phyloP scores from a whole-genome alignment of 2,888 invertebrate genomes.

The Drosophila bunnanda region DNA sequence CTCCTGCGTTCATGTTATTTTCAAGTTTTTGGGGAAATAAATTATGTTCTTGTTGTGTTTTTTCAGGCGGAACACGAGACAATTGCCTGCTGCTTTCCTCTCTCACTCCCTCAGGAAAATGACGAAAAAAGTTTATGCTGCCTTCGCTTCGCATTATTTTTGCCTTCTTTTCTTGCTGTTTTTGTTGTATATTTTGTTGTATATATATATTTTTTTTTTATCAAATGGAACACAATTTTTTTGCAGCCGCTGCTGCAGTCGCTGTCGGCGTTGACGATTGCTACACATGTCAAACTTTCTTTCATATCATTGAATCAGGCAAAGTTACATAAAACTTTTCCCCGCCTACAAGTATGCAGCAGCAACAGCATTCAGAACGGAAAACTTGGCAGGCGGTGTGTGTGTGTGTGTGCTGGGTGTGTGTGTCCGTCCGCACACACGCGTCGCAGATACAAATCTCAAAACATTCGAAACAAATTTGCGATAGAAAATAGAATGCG shows the following conservation, averaged over 20 bases:
- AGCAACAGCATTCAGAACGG: constrained; percentile 36
- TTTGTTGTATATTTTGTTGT: background rate
- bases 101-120: constrained; percentile 18
- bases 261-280: constrained; percentile 35
- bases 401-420: constrained; percentile 3
- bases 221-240: constrained; percentile 39
- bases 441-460: constrained; percentile 39
- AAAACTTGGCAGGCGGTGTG: constrained; percentile 17
- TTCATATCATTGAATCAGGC: constrained; percentile 57
- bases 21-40: constrained; percentile 55
- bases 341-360: constrained; percentile 49
- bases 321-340: constrained; percentile 53
- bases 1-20: constrained; percentile 45
- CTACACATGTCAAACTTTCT: constrained; percentile 58
- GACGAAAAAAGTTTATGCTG: constrained; percentile 47
- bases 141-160: constrained; percentile 34
- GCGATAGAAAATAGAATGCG: constrained; percentile 28
- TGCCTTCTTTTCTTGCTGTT: constrained; percentile 7
- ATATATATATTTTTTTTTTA: background rate
- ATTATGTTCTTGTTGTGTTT: constrained; percentile 60
- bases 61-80: constrained; percentile 64
- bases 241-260: constrained; percentile 14
- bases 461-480: constrained; percentile 47
- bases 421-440: constrained; percentile 8
- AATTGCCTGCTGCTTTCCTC: constrained; percentile 54